These are phyloP conservation scores for Champsocephalus gunnari DNA, from an alignment of 2,797 vertebrate genomes.

Conservation along the genomic window DNA sequence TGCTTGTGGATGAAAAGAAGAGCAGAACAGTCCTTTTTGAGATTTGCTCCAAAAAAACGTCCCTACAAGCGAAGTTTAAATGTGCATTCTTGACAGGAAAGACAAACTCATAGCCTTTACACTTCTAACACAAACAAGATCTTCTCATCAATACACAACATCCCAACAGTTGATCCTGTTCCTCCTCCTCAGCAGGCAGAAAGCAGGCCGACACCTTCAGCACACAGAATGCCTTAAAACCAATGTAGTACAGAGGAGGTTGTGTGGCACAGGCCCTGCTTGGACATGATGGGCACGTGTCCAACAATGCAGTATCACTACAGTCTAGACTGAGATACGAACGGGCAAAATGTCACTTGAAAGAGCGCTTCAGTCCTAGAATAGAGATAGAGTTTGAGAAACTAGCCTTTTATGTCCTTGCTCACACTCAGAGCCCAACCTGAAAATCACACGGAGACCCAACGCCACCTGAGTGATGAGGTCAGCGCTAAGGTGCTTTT, in stretches of 20 bases:
- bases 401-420: constrained; percentile 78
- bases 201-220: constrained; percentile 53
- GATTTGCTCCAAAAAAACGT: constrained; percentile 58
- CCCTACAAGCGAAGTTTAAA: constrained; percentile 49
- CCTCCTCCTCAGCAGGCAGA: constrained; percentile 66
- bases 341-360: constrained; percentile 54
- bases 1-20: constrained; percentile 70
- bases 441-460: constrained; percentile 54
- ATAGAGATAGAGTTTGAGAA: constrained; percentile 72
- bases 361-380: constrained; percentile 63
- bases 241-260: constrained; percentile 60
- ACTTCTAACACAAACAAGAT: constrained; percentile 56
- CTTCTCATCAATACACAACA: constrained; percentile 53
- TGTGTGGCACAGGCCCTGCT: constrained; percentile 69
- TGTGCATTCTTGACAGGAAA: constrained; percentile 64
- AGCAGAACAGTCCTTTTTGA: constrained; percentile 67
- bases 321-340: constrained; percentile 67
- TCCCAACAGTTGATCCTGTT: constrained; percentile 54
- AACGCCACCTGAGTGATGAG: constrained; percentile 42
- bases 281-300: constrained; percentile 68
- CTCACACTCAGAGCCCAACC: constrained; percentile 68
- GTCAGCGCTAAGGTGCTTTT: constrained; percentile 72
- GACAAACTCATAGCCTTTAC: constrained; percentile 58
- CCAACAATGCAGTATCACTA: constrained; percentile 60
- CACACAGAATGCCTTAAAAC: constrained; percentile 66